These are phyloP conservation scores for Paramisgurnus dabryanus DNA, from an alignment of 2,113 vertebrate species.

Conservation along the genomic window DNA sequence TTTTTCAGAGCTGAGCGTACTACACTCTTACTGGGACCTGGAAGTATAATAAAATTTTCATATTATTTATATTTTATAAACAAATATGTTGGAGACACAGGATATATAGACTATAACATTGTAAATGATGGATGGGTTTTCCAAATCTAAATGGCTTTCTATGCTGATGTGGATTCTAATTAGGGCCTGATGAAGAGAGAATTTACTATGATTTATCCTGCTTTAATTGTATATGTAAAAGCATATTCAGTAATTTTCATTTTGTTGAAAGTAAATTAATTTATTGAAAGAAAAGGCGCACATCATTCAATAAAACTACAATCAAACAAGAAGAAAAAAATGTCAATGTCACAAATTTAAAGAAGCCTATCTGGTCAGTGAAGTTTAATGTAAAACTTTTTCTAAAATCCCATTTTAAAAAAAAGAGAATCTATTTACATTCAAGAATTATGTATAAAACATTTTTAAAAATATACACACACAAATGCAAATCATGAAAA, in stretches of 20 bases:
- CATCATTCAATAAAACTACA: constrained; percentile 1
- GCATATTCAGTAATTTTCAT: not conserved
- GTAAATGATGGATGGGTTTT: too few relatives aligned
- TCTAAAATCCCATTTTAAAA: constrained; percentile 1
- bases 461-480: not conserved
- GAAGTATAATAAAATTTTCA: too few relatives aligned
- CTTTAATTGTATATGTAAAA: not conserved
- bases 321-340: not conserved
- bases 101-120: too few relatives aligned
- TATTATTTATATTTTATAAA: too few relatives aligned
- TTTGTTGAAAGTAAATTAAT: not conserved
- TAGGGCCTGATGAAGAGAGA: not conserved
- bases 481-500: not conserved
- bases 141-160: not conserved
- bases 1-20: too few relatives aligned
- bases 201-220: not conserved
- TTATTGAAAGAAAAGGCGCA: constrained; percentile 13
- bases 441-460: constrained; percentile 1
- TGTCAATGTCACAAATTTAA: not conserved
- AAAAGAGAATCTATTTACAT: constrained; percentile 35
- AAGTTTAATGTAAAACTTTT: not conserved
- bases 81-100: too few relatives aligned
- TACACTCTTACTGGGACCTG: too few relatives aligned
- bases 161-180: not conserved
- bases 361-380: not conserved